A percentile compares a stretch with the other conserved stretches of the same genome.
These are phyloP conservation scores for Donacobius atricapilla DNA, from an alignment of 2,113 vertebrate genomes.

Conservation along the genomic window DNA sequence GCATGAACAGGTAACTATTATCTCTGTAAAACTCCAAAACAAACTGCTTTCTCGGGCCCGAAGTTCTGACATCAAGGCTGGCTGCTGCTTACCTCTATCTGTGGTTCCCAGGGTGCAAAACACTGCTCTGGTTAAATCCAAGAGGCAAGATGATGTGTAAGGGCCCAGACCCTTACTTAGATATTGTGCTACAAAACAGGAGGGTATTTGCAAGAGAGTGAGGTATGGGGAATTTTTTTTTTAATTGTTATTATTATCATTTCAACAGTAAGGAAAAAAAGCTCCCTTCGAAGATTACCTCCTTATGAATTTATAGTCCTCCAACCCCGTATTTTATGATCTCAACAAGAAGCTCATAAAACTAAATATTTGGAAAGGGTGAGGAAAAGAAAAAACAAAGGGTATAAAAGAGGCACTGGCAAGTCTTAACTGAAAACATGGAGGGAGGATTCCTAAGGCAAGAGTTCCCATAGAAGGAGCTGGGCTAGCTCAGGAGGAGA, in stretches of 20 bases:
- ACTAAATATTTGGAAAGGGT: neutral
- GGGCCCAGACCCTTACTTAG: neutral
- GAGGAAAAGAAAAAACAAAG: neutral
- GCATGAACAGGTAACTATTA: neutral
- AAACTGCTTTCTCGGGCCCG: neutral
- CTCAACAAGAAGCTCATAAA: constrained; percentile 67
- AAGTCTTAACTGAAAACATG: constrained; percentile 15
- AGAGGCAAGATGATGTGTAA: neutral
- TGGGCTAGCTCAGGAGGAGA: neutral
- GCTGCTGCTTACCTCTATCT: neutral
- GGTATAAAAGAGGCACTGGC: constrained; percentile 48
- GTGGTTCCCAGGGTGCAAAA: neutral
- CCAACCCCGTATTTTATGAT: constrained; percentile 53
- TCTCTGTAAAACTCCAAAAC: neutral
- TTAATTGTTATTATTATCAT: neutral
- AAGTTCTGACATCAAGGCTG: neutral
- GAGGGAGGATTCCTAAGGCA: constrained; percentile 26
- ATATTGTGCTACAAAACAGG: neutral
- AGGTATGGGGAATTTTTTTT: neutral
- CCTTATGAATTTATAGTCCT: constrained; percentile 31
- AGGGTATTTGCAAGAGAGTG: neutral
- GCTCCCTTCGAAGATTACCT: neutral
- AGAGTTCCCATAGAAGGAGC: neutral
- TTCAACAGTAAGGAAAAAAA: neutral
- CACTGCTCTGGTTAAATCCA: neutral